These are phyloP conservation scores for Gallinago media DNA, from an alignment of 2,113 vertebrate species.

Conservation along the genomic window DNA sequence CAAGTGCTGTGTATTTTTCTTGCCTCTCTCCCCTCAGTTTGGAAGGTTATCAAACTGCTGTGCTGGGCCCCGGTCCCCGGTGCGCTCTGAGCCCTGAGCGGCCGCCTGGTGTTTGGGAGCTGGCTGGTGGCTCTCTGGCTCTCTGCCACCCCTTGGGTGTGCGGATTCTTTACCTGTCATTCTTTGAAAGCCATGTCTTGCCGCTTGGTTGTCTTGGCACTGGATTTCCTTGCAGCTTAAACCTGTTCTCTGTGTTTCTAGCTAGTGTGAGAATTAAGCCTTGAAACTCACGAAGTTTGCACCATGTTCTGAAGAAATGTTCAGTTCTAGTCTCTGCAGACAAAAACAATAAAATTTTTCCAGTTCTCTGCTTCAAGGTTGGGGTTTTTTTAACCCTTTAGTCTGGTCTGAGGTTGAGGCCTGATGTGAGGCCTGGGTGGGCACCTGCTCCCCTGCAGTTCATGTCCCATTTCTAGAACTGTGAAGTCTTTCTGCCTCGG, in stretches of 20 bases:
- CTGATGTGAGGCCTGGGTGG: neutral
- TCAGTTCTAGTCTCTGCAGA: neutral
- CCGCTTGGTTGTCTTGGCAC: neutral
- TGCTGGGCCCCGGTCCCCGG: neutral
- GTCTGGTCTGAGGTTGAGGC: neutral
- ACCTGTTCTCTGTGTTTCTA: neutral
- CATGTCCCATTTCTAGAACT: neutral
- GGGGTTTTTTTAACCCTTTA: neutral
- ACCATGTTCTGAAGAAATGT: neutral
- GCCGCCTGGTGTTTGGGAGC: neutral
- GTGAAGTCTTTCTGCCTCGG: neutral
- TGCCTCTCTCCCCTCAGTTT: neutral
- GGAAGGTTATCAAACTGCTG: neutral
- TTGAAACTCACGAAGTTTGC: neutral
- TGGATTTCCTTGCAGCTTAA: neutral
- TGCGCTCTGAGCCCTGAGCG: neutral
- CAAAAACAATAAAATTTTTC: neutral
- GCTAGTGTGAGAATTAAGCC: neutral
- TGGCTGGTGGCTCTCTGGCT: neutral
- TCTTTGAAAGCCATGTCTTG: neutral
- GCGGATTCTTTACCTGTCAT: neutral
- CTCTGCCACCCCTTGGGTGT: neutral
- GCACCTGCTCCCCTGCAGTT: neutral
- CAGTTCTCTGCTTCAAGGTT: neutral
- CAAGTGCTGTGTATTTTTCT: conserved; percentile 7